These are phyloP conservation scores for Triplophysa bombifrons DNA, from an alignment of 2,797 vertebrate species.

Conservation along the genomic window DNA sequence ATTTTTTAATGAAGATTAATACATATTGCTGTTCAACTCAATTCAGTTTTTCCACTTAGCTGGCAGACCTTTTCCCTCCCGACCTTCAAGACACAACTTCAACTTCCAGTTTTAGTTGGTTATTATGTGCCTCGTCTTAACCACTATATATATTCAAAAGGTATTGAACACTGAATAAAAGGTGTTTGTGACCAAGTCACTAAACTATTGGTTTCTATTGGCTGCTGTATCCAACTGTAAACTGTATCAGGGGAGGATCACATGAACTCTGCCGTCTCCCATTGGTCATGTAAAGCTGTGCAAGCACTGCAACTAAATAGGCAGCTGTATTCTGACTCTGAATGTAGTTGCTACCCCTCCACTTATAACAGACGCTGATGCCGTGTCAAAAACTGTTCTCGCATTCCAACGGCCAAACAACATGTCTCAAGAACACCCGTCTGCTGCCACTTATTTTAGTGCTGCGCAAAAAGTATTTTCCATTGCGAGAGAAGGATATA, in stretches of 20 bases:
- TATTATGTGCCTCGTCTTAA: neutral
- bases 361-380: neutral
- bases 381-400: conserved; percentile 42
- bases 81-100: too few relatives aligned
- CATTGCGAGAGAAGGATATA: conserved; percentile 55
- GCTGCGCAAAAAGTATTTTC: conserved; percentile 67
- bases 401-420: conserved; percentile 39
- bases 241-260: neutral
- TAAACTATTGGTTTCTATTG: neutral
- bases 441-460: conserved; percentile 53
- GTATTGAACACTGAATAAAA: neutral
- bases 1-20: too few relatives aligned
- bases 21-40: too few relatives aligned
- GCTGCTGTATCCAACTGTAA: neutral
- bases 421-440: conserved; percentile 44
- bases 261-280: neutral
- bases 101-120: too few relatives aligned
- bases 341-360: conserved; percentile 11
- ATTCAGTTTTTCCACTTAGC: too few relatives aligned
- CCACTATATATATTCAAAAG: neutral
- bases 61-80: too few relatives aligned
- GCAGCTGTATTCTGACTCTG: neutral
- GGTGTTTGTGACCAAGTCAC: neutral
- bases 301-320: neutral
- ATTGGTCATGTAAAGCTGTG: neutral